Evolutionary conservation across 1,140 invertebrate species (phyloP), one percentile per base, ranked within the genome.

Genomic region (Pogonognathellus flavescens): DNA sequence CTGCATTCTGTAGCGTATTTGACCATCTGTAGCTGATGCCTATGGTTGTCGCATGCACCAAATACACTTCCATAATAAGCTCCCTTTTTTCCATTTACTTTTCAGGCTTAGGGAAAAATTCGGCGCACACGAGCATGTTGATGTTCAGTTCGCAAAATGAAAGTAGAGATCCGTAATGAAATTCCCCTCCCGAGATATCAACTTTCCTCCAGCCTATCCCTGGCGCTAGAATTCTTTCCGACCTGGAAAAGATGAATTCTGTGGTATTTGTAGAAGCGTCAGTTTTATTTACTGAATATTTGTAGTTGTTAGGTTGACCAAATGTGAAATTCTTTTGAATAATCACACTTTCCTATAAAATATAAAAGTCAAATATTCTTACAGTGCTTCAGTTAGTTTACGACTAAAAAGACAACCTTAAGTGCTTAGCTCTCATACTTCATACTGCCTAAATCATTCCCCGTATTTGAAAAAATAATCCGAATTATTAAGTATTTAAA

Each of bases 181-280:
- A 76, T 76, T 76, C 70, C 70, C 70, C 70, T 76, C 70, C 70
- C 70, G 41, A 76, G 70, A 76, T 41, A 76, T 41, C 70, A 76
- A 76, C 70, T 41, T 50, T 49, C 31, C 41, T 76, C 41, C 25
- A 76, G 70, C 31, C 62, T 22, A 14, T 50, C 41, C 18, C 13
- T 50, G 70, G 70, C 70, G 70, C 70, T 76, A 76, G 70, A 76
- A 76, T 76, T 76, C 70, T 31, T 76, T 76, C 14, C 70, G 31
- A 31, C 49, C 70, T 76, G 70, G 70, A 16, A 76, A 50, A 49
- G n/a, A n/a, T 49, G 14, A 76, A 57, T 14, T 14, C n/a, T 14
- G 53, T 57, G n/a, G 53, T 57, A 14, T n/a, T 57, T 57, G 53
- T 57, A 14, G 2, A 41, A 41, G 31, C 31, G 25, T 76, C 25